phyloP scores from a whole-genome alignment of 2,113 vertebrate species.

The Amblyornis subalaris region DNA sequence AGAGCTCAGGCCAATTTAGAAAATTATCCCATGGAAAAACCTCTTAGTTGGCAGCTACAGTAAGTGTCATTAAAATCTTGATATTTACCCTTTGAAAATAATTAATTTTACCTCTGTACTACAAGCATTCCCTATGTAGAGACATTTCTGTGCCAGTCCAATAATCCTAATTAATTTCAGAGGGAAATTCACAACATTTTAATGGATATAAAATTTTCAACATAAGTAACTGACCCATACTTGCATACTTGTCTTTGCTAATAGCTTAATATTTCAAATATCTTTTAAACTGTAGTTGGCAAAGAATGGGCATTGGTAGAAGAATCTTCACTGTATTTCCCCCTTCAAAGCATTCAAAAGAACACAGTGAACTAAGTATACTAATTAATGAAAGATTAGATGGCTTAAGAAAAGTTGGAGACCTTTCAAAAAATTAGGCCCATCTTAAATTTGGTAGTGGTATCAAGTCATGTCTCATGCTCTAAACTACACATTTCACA shows the following conservation, averaged over 20 bases:
- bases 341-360: neutral
- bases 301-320: neutral
- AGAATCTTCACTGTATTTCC: neutral
- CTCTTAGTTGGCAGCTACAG: neutral
- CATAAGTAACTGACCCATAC: neutral
- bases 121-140: neutral
- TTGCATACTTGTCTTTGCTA: neutral
- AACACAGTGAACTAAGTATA: neutral
- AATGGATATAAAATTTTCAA: neutral
- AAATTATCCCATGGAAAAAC: neutral
- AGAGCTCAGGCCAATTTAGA: neutral
- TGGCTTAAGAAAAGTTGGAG: neutral
- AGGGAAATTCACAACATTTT: neutral
- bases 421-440: neutral
- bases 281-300: neutral
- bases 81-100: slow-evolving; percentile 35
- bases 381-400: neutral
- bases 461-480: neutral
- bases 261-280: neutral
- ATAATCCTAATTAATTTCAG: slow-evolving; percentile 39
- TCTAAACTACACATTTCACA: neutral
- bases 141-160: neutral
- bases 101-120: neutral
- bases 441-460: neutral
- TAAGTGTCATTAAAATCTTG: neutral